Base-by-base conservation (phyloP, 1,140 invertebrate species). In the Drusus annulatus region DNA sequence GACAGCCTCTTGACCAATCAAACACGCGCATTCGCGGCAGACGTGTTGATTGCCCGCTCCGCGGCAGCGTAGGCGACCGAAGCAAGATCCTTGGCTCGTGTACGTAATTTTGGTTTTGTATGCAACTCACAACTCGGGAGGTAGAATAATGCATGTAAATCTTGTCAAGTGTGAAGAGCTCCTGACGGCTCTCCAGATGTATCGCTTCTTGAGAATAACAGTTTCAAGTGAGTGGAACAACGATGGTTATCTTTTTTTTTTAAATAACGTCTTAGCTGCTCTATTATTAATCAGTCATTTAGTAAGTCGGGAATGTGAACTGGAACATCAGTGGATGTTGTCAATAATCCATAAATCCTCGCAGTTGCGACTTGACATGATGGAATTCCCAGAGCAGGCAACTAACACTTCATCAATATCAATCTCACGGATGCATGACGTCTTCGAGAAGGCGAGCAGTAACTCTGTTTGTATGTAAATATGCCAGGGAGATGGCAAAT, bases 1-100 rank as follows among this genome's bases (percentile, higher is more conserved):
- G 65, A 69, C 65, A 69, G 65, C 65, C 65, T 16, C 65, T 69
- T 36, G 65, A 45, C 65, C 65, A 69, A 69, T 69, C 65, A n/a
- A 1, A 25, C 7, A 7, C 28, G 31, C 65, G 65, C 65, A 25
- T 50, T 69, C 65, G 17, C 65, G 28, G 28, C 31, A 21, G 31
- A 69, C 65, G 65, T 69, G 65, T 69, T 69, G 65, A 69, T 69
- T 69, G 65, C 36, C 65, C 31, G 65, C 4, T 31, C 16, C 31
- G 4, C 3, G 16, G n/a, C 16, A 21, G 65, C n/a, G 65, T 36
- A 50, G 65, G 65, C 31, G 65, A 69, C 16, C 54, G 54, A 2
- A 19, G 17, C 31, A 4, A 36, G 54, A 58, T 58, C 54, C 52
- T 36, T 21, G 54, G 54, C 4, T 5, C 54, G 6, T 8, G 54